phyloP scores from a whole-genome alignment of 2,888 invertebrate species.

The Punctoribates punctum region DNA sequence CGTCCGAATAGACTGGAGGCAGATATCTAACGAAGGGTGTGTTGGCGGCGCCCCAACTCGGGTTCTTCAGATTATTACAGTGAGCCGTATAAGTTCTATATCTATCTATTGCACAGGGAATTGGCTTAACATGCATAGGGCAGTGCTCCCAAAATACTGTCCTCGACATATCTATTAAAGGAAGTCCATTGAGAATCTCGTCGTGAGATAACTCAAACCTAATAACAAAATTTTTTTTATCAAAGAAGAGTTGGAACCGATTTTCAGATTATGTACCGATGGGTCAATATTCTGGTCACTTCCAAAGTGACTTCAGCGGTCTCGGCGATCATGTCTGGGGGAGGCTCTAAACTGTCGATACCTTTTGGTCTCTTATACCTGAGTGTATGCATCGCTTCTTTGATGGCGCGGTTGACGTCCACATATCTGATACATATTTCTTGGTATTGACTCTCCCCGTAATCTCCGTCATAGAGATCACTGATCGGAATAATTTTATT shows the following conservation, averaged over 20 bases:
- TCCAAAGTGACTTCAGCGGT: constrained; percentile 50
- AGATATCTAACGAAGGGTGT: constrained; percentile 71
- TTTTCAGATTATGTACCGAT: constrained; percentile 36
- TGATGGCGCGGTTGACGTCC: constrained; percentile 44
- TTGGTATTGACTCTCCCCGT: not conserved
- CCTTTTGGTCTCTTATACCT: constrained; percentile 37
- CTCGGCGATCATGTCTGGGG: constrained; percentile 88
- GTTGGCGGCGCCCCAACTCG: constrained; percentile 67
- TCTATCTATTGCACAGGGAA: constrained; percentile 47
- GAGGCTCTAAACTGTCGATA: constrained; percentile 65
- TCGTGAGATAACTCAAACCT: constrained; percentile 50
- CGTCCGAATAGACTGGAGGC: constrained; percentile 71
- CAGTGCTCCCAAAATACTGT: constrained; percentile 50
- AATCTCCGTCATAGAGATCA: constrained; percentile 19
- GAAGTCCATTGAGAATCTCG: constrained; percentile 51
- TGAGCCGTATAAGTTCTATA: constrained; percentile 69
- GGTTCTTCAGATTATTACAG: constrained; percentile 69
- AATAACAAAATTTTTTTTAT: not conserved
- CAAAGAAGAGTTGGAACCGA: too few relatives aligned
- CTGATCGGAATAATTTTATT: not conserved
- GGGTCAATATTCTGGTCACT: constrained; percentile 44
- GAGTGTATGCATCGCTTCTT: constrained; percentile 39
- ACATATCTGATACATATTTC: constrained; percentile 45
- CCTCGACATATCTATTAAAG: constrained; percentile 51
- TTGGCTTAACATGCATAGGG: constrained; percentile 49